phyloP scores from a whole-genome alignment of 2,888 invertebrate species.

The Leptinotarsa haldemani region DNA sequence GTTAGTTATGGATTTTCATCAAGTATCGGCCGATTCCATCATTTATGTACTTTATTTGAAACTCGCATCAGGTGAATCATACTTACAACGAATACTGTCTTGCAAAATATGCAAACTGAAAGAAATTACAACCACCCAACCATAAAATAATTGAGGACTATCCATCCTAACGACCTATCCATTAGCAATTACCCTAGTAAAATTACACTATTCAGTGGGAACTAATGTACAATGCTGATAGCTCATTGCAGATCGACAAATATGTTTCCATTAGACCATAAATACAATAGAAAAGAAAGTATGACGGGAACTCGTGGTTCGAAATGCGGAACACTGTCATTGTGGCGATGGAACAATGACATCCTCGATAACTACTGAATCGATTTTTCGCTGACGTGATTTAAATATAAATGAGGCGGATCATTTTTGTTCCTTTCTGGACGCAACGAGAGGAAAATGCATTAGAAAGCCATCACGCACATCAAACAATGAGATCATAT shows the following conservation, averaged over 20 bases:
- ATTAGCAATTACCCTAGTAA: constrained; percentile 12
- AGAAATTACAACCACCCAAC: neutral
- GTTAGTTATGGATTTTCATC: too few species aligned
- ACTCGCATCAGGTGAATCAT: neutral
- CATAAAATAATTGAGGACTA: neutral
- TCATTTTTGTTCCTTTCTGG: constrained; percentile 11
- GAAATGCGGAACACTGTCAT: constrained; percentile 13
- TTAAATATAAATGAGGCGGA: constrained; percentile 9
- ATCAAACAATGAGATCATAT: constrained; percentile 5
- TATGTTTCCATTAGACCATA: constrained; percentile 19
- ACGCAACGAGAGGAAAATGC: constrained; percentile 7
- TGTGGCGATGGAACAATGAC: constrained; percentile 21
- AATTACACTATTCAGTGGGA: constrained; percentile 10
- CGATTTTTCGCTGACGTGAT: constrained; percentile 16
- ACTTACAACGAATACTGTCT: neutral
- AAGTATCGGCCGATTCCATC: too few species aligned
- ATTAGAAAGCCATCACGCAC: constrained; percentile 1
- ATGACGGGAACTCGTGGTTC: constrained; percentile 1
- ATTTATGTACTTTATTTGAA: too few species aligned
- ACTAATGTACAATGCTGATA: constrained; percentile 17
- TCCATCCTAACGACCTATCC: neutral
- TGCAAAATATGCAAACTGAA: neutral
- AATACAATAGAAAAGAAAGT: constrained; percentile 25
- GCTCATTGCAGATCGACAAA: constrained; percentile 5
- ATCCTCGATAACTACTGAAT: constrained; percentile 16